Evolutionary conservation across 1,140 invertebrate species (phyloP), one percentile per base, ranked within the genome.

Genomic region (Lepidurus apus): DNA sequence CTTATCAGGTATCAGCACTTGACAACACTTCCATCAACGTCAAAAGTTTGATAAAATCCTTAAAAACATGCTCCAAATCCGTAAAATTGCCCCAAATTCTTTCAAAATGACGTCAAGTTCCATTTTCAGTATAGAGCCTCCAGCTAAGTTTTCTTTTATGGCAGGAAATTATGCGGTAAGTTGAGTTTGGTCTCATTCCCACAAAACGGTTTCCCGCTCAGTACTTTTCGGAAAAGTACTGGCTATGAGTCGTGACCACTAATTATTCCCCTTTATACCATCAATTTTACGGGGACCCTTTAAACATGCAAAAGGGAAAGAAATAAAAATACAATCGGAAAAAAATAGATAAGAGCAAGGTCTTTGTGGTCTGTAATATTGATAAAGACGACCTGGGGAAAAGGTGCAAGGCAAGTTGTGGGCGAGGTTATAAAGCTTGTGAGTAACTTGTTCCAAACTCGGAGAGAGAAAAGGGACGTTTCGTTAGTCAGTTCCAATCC

Each of bases 161-260:
- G 10, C 8, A 24, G 10, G 10, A 24, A 26, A 74, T 10, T 74
- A 11, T 74, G 10, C 0, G 42, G 73, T 74, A 11, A 26, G 17
- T 65, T 65, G 53, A 65, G 53, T 73, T 73, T 73, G 17, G 17
- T 73, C 34, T 34, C 34, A 34, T 74, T 74, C 43, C 13, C 42
- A 26, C 17, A 34, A 73, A 7, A 73, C 17, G 34, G 34, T 74
- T 42, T 42, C 7, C 34, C 17, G 5, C 21, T 10, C 21, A n/a
- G 8, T 75, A n/a, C 2, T 75, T 75, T 74, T 74, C 42, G 74
- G 44, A 43, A 75, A 75, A 42, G 74, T 42, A 75, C 44, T 21
- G 74, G 17, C 42, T 75, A 42, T 43, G 74, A 43, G 42, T 43
- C 42, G 42, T 42, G 44, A 43, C 44, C 74, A 75, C 74, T 42